Base-by-base conservation (phyloP, 2,888 invertebrate genomes). In the Ditylenchus weischeri region DNA sequence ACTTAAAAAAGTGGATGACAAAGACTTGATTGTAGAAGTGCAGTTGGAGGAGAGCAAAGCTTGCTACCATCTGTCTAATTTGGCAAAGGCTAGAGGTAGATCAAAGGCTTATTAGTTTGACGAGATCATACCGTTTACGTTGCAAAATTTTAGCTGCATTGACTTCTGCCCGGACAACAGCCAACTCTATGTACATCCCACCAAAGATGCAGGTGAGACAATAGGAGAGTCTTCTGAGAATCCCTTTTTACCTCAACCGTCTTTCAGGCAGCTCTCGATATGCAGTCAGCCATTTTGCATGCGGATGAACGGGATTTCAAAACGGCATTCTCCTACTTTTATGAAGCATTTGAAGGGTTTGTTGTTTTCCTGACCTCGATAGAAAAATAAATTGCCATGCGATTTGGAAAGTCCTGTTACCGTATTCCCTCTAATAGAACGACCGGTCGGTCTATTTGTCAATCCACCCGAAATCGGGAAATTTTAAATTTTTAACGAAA, bases 221-320 rank as follows among this genome's bases (percentile, higher is more conserved):
- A 18, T 6, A 21, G n/a, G 8, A 18, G 1, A 10, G 18, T 15
- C 29, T 18, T 54, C 7, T 8, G 2, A 18, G 23, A 4, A 21
- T 29, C 6, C 3, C 6, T 29, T 59, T 59, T 59, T 10, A 59
- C 6, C n/a, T 18, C 1, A 21, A 59, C 1, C 48, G 48, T n/a
- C 3, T 61, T 36, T 61, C 95, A 99, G 86, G 94, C 95, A 11
- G 91, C 94, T 13, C 87, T 99, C 50, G 98, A 99, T 85, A 87
- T 95, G 75, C 95, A 96, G 84, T 95, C 96, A 7, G 95, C 95
- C 64, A 93, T 99, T 76, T 86, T 99, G 66, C 98, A 99, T 86
- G 98, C 98, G 13, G 98, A 98, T 84, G 98, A 98, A 85, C 90
- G 92, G 79, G 98, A 99, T 84, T 99, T 98, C 85, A 98, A 99